phyloP scores from a whole-genome alignment of 2,113 vertebrate species.

The Cottus gobio region DNA sequence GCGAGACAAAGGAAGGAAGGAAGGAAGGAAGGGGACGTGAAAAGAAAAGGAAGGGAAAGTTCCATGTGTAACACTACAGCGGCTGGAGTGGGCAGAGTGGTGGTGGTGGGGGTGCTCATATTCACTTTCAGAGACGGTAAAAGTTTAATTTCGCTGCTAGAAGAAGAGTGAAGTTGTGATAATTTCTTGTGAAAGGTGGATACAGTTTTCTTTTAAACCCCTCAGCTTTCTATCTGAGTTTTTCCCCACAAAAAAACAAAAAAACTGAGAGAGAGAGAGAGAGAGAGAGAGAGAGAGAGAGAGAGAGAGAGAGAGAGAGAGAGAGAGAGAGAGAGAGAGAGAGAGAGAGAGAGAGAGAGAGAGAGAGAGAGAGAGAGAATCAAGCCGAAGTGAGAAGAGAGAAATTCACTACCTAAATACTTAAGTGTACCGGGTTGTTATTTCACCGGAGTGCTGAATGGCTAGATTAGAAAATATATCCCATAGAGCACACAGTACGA shows the following conservation, averaged over 20 bases:
- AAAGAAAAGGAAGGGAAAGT: conserved; percentile 27
- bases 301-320: background rate
- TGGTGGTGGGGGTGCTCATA: too few species aligned
- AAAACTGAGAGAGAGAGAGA: background rate
- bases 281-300: background rate
- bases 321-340: background rate
- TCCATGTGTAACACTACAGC: conserved; percentile 8
- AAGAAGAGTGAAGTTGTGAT: background rate
- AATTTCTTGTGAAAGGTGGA: conserved; percentile 5
- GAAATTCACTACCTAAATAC: conserved; percentile 30
- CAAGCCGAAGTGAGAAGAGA: too few species aligned
- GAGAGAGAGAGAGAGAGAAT: background rate
- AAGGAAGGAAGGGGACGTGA: background rate
- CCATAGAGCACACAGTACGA: conserved; percentile 44
- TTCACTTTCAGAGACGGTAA: background rate
- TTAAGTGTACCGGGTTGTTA: conserved; percentile 36
- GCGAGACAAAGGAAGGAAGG: background rate
- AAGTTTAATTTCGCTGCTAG: background rate
- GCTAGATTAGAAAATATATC: conserved; percentile 52
- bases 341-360: background rate
- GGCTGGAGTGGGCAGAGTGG: background rate
- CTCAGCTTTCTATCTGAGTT: background rate
- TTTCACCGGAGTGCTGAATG: conserved; percentile 22
- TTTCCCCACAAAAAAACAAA: conserved; percentile 6
- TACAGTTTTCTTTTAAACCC: conserved; percentile 11